Evolutionary conservation across 1,140 invertebrate genomes (phyloP).

Genomic region (Ostrea edulis): DNA sequence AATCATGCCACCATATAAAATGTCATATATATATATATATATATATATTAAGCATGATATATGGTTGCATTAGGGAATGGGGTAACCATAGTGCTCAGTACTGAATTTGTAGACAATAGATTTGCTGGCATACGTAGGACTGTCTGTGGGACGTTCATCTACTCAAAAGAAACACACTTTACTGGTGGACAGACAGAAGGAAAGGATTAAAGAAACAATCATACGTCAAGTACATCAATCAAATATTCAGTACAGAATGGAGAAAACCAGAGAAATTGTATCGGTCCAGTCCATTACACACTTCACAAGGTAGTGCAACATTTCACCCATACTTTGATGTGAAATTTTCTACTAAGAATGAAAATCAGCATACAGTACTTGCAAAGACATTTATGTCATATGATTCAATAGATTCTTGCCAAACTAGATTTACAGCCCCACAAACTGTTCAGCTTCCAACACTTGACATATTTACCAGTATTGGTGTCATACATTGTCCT

Average conservation of each 20-base stretch:
- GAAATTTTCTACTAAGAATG: not conserved
- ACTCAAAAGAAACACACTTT: too few relatives aligned
- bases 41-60: too few relatives aligned
- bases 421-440: too few relatives aligned
- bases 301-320: not conserved
- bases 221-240: not conserved
- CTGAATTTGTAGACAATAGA: not conserved
- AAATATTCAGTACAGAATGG: too few relatives aligned
- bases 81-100: not conserved
- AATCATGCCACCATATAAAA: not conserved
- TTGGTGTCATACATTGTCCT: not conserved
- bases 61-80: not conserved
- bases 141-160: constrained; percentile 1
- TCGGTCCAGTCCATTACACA: not conserved
- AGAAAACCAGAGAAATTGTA: not conserved
- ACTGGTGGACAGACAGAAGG: not conserved
- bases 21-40: too few relatives aligned
- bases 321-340: too few relatives aligned
- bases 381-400: not conserved
- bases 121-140: not conserved
- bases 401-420: too few relatives aligned
- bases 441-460: too few relatives aligned
- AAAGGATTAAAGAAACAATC: not conserved
- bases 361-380: not conserved
- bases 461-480: not conserved